phyloP scores from a whole-genome alignment of 1,140 invertebrate genomes.

The Chironomus tepperi region DNA sequence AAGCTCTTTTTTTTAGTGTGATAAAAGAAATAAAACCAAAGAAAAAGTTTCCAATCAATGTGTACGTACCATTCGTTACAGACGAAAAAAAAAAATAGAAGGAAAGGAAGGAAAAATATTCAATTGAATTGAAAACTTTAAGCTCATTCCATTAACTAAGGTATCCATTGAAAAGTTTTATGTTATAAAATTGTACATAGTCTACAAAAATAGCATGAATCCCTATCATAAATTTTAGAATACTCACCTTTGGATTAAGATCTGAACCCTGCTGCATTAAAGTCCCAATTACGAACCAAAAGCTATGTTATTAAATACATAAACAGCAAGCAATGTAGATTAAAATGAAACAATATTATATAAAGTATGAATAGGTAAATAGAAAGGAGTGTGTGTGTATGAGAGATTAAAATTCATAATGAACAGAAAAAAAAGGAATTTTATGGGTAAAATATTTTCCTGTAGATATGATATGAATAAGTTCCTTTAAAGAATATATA shows the following conservation, averaged over 20 bases:
- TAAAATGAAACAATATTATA: constrained; percentile 48
- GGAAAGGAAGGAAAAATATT: too few species aligned
- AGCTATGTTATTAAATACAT: constrained; percentile 45
- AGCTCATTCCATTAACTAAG: neutral
- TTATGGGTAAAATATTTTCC: neutral
- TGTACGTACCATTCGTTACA: too few species aligned
- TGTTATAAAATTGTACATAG: too few species aligned
- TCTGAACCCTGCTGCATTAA: constrained; percentile 81
- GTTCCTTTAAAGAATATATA: neutral
- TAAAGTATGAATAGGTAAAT: neutral
- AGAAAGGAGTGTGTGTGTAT: neutral
- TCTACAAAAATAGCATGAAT: neutral
- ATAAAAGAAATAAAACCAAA: too few species aligned
- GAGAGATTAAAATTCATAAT: neutral
- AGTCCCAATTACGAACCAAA: constrained; percentile 92
- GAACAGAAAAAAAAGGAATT: neutral
- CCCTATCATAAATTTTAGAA: neutral
- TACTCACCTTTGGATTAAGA: constrained; percentile 70
- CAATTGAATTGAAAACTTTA: neutral
- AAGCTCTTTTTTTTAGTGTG: too few species aligned
- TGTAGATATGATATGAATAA: neutral
- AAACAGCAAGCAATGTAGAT: constrained; percentile 45
- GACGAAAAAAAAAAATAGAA: too few species aligned
- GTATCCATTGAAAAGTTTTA: too few species aligned
- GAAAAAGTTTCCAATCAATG: too few species aligned